phyloP scores from a whole-genome alignment of 2,888 invertebrate species.

The Gortyna flavago region DNA sequence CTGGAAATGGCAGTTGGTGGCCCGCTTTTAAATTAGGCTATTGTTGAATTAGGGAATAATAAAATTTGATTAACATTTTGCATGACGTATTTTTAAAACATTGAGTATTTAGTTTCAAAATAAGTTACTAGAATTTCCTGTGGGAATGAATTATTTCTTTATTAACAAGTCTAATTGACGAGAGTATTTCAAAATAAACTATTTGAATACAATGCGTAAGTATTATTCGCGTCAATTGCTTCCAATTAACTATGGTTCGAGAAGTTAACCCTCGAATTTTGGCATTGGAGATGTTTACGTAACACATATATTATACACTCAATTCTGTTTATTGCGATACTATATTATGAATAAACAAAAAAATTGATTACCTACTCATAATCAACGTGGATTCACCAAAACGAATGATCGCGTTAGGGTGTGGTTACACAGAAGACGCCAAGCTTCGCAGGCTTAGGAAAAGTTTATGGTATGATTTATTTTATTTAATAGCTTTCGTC shows the following conservation, averaged over 20 bases:
- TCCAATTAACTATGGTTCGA: conserved; percentile 40
- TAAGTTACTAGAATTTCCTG: not conserved
- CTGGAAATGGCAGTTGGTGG: not conserved
- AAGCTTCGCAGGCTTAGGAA: not conserved
- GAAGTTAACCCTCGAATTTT: conserved; percentile 38
- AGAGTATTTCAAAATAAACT: not conserved
- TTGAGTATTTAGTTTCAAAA: not conserved
- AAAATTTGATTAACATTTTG: not conserved
- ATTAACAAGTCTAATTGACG: conserved; percentile 12
- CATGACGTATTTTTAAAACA: not conserved
- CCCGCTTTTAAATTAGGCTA: not conserved
- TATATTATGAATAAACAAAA: conserved; percentile 80
- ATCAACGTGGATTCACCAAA: conserved; percentile 79
- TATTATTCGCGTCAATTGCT: conserved; percentile 9
- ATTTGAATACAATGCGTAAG: conserved; percentile 28
- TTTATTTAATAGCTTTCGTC: not conserved
- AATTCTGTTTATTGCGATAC: conserved; percentile 69
- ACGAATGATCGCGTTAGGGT: conserved; percentile 71
- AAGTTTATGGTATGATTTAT: not conserved
- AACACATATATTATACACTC: conserved; percentile 66
- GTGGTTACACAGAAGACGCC: conserved; percentile 64
- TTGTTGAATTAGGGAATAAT: not conserved
- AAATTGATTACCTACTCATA: conserved; percentile 75
- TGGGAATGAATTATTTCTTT: not conserved
- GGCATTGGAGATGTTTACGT: conserved; percentile 59